phyloP scores from a whole-genome alignment of 2,113 vertebrate species.

The Picathartes gymnocephalus region DNA sequence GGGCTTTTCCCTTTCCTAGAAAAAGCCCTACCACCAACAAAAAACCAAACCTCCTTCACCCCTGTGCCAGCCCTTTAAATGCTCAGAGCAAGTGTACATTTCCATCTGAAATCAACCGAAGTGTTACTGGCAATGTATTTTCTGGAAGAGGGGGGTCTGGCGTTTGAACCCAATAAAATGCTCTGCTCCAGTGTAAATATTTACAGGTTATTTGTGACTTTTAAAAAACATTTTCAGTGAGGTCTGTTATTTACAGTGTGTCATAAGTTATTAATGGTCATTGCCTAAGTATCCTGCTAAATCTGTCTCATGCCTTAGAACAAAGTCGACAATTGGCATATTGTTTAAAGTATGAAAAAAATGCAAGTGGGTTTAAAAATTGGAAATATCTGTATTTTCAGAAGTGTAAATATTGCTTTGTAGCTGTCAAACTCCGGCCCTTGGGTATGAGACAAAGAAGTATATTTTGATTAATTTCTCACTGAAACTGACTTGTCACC shows the following conservation, averaged over 20 bases:
- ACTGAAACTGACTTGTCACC: neutral
- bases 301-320: slow-evolving; percentile 69
- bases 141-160: slow-evolving; percentile 32
- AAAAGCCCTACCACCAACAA: neutral
- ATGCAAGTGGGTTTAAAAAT: slow-evolving; percentile 69
- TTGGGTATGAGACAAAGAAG: neutral
- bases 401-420: slow-evolving; percentile 26
- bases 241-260: slow-evolving; percentile 75
- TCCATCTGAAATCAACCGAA: slow-evolving; percentile 59
- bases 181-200: slow-evolving; percentile 72
- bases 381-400: slow-evolving; percentile 50
- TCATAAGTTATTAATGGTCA: slow-evolving; percentile 76
- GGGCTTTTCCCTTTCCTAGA: slow-evolving; percentile 9
- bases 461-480: neutral
- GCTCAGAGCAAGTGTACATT: slow-evolving; percentile 48
- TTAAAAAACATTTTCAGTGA: slow-evolving; percentile 66
- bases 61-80: slow-evolving; percentile 47
- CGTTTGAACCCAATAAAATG: slow-evolving; percentile 64
- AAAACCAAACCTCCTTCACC: neutral
- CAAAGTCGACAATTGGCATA: slow-evolving; percentile 78
- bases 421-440: slow-evolving; percentile 45
- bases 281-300: slow-evolving; percentile 71
- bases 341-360: slow-evolving; percentile 71
- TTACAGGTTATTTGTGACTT: slow-evolving; percentile 77
- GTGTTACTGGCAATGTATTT: slow-evolving; percentile 56